phyloP scores from a whole-genome alignment of 2,888 invertebrate species.

The Eupeodes latifasciatus region DNA sequence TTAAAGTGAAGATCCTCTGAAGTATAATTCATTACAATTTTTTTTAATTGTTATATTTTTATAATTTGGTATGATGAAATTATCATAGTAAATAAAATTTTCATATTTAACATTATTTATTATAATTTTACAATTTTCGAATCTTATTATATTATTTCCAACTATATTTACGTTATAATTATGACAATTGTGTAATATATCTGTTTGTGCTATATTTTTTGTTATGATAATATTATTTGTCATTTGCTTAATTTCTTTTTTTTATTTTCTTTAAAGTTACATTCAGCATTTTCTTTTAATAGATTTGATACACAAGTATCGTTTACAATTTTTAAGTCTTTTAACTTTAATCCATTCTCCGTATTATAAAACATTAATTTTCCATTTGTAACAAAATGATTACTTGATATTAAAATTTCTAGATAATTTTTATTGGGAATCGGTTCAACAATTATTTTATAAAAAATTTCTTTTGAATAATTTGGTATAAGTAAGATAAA shows the following conservation, averaged over 20 bases:
- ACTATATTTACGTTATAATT: conserved; percentile 31
- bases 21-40: conserved; percentile 22
- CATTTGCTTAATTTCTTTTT: conserved; percentile 37
- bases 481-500: conserved; percentile 55
- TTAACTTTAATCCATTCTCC: conserved; percentile 16
- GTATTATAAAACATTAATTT: conserved; percentile 19
- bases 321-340: conserved; percentile 37
- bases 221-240: conserved; percentile 36
- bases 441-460: conserved; percentile 42
- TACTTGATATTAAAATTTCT: too few species aligned
- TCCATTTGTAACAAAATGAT: conserved; percentile 29
- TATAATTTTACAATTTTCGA: conserved; percentile 44
- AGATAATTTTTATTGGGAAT: too few species aligned
- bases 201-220: conserved; percentile 32
- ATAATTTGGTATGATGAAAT: conserved; percentile 28
- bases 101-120: conserved; percentile 46
- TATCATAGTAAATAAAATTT: conserved; percentile 41
- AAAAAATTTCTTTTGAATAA: conserved; percentile 36
- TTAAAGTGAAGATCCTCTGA: conserved; percentile 12
- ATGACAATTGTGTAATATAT: conserved; percentile 40
- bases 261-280: conserved; percentile 25
- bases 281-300: conserved; percentile 35
- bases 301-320: conserved; percentile 39
- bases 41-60: conserved; percentile 25
- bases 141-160: conserved; percentile 39